phyloP scores from a whole-genome alignment of 1,140 invertebrate genomes.

The Nautilus pompilius region DNA sequence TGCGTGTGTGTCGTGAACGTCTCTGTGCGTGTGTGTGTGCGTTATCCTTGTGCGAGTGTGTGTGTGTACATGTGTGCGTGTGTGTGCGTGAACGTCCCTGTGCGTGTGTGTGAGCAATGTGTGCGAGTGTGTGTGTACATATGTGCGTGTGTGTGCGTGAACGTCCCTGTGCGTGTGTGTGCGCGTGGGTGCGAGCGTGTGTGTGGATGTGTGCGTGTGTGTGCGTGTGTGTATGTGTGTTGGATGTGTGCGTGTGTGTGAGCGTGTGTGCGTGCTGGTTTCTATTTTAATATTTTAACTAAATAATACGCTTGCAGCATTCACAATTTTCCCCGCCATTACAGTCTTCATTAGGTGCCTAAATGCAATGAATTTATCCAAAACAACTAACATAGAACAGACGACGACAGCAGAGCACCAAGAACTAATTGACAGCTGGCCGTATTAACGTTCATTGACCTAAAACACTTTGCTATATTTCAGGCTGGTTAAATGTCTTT shows the following conservation, averaged over 20 bases:
- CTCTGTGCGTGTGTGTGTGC: neutral
- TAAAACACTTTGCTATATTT: too few relatives aligned
- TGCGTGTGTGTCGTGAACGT: neutral
- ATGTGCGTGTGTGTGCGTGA: neutral
- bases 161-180: neutral
- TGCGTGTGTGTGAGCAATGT: neutral
- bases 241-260: neutral
- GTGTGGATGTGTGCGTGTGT: neutral
- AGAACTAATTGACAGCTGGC: too few relatives aligned
- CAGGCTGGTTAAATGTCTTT: too few relatives aligned
- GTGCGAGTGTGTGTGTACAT: neutral
- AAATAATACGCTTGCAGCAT: too few relatives aligned
- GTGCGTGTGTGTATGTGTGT: neutral
- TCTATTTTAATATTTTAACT: too few relatives aligned
- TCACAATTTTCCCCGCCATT: too few relatives aligned
- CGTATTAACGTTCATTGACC: too few relatives aligned
- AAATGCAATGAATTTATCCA: too few relatives aligned
- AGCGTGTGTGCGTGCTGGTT: neutral
- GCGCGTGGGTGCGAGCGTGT: neutral
- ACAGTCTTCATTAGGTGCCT: too few relatives aligned
- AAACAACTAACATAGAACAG: too few relatives aligned
- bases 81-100: neutral
- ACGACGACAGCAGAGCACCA: too few relatives aligned
- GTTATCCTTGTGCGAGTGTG: neutral
- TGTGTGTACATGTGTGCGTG: neutral